Base-by-base conservation (phyloP, 2,113 vertebrate genomes). In the Mesitornis unicolor region DNA sequence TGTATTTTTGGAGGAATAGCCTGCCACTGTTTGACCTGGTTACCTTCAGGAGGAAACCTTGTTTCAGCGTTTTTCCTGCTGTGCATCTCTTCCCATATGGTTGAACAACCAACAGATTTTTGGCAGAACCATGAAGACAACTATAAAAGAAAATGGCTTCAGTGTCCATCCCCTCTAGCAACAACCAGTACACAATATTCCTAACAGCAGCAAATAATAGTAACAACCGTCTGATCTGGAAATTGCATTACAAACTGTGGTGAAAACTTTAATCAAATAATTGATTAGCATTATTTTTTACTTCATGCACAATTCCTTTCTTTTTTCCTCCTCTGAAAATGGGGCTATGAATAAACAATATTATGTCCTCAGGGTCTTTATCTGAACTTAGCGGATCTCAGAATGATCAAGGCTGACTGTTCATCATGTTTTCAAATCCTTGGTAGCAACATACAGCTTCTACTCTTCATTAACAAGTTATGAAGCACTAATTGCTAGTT, bases 391-490 rank as follows among this genome's bases (percentile, higher is more conserved):
- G 22, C 6, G 86, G 53, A 64, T 21, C 47, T 77, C 73, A 71
- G 51, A 85, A 60, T 31, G 43, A 68, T 35, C 51, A 71, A 89
- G 42, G 33, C 36, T 51, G 28, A 40, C 77, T 73, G 33, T 65
- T 88, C 29, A 81, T 33, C 45, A 33, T 0, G 2, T 36, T 91
- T 89, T 79, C 53, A 90, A 89, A 91, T 56, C 25, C 36, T 69
- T 38, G 5, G 36, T 61, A 80, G n/a, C 40, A 68, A 69, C 17
- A 47, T 10, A 68, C 14, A 64, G 43, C 47, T 87, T 68, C 22
- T 76, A 28, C n/a, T 82, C 54, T 80, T 92, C 9, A 28, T 91
- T 74, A 93, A 84, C 35, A 78, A 57, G 24, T 79, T 83, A 60
- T 11, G 11, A 93, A 73, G 40, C 11, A 88, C 28, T 90, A 90